Evolutionary conservation across 2,113 vertebrate species (phyloP), one percentile per base, ranked within the genome.

Genomic region (Colaptes auratus): DNA sequence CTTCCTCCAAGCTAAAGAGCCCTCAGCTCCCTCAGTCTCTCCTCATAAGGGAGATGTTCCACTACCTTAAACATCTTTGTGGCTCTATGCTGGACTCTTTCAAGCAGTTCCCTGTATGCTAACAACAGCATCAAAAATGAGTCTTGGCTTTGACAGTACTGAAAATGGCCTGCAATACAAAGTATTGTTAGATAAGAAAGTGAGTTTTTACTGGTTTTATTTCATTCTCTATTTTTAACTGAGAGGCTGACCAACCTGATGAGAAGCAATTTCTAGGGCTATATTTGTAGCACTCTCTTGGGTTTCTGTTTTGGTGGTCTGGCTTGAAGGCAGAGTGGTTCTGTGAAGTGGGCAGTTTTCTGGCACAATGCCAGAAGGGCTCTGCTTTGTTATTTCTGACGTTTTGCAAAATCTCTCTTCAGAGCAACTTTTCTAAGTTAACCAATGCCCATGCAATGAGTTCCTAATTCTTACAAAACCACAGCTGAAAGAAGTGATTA

Each of bases 281-380:
- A 25, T 88, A 64, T 90, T 95, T 75, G 91, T 92, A 94, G 82
- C 53, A 56, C 77, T 96, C 50, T 95, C 81, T 96, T 97, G 92
- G 96, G 94, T 92, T 95, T 97, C 95, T 87, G 90, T 96, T 97
- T 96, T 95, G 91, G 96, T 97, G 93, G 86, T 96, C 95, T 2
- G 9, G 52, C 72, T 73, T 95, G 84, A 78, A 97, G 95, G 82
- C 96, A 97, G 83, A 73, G 61, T 79, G 94, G 55, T 91, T 96
- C 94, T 95, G 55, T 97, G 96, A 95, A 95, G 46, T 94, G 66
- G 35, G 70, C 95, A 55, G 13, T 96, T 79, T 96, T 95, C 90
- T 92, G 90, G 64, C 76, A 89, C 72, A 89, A 74, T 85, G 67
- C 65, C 89, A 96, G 97, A 94, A 70, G 35, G 73, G 6, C 12